Base-by-base conservation (phyloP, 1,140 invertebrate species). In the Caligus rogercresseyi region DNA sequence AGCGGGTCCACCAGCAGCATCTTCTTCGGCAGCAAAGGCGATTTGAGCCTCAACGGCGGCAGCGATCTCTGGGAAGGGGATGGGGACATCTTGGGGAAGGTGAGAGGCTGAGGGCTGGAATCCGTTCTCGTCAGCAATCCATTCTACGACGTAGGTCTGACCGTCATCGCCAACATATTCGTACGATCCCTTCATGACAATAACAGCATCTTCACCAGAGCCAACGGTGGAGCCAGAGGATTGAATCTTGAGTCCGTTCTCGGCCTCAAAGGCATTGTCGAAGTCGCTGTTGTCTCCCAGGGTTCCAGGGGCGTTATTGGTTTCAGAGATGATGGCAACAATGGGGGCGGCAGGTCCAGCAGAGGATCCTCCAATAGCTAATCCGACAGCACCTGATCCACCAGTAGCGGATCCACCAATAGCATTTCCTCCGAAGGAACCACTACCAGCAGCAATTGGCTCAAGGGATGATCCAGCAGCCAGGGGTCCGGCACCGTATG, bases 41-140 rank as follows among this genome's bases (percentile, higher is more conserved):
- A 57, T 57, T 57, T 57, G 55, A 57, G 55, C 55, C 7, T 7
- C 16, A 25, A 57, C 55, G 23, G 55, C 64, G 15, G 26, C 64
- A 23, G 64, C 25, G 18, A 63, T 52, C 54, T 66, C 52, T 51
- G 56, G 55, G 23, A 19, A 23, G 25, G 21, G 13, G 0, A 52
- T 19, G 11, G 26, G 23, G 56, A 65, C 26, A 15, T 62, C 19
- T 3, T 53, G 19, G 43, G 68, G 68, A 11, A 69, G 61, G 51
- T 77, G 76, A 20, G 72, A 72, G 1, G 76, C 77, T 16, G 67
- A 66, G 2, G 80, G 75, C 51, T 77, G 77, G 74, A 76, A 81
- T 2, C 80, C 80, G 58, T 78, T 78, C 69, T 80, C 77, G 65
- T 80, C 79, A 21, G 81, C 81, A n/a, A 78, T 72, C 68, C 83